phyloP scores from a whole-genome alignment of 2,888 invertebrate genomes.

The Agriopis marginaria region DNA sequence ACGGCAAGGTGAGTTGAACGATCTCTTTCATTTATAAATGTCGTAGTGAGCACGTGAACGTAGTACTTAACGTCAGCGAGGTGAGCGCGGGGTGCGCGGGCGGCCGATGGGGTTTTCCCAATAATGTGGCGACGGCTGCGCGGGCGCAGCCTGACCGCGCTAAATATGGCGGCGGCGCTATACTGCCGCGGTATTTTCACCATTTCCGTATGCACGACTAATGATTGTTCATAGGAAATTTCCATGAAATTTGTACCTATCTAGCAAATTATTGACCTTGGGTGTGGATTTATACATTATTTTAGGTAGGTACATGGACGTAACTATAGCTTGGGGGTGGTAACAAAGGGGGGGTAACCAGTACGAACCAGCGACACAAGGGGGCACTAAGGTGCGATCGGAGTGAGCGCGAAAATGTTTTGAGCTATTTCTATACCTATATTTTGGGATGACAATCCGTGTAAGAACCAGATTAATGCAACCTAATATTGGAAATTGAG shows the following conservation, averaged over 20 bases:
- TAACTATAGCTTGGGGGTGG: no score
- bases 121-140: slow-evolving; percentile 68
- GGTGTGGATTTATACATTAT: background rate
- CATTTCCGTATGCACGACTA: slow-evolving; percentile 60
- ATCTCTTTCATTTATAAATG: slow-evolving; percentile 24
- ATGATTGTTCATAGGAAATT: slow-evolving; percentile 24
- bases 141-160: slow-evolving; percentile 63
- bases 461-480: no score
- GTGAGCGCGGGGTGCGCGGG: slow-evolving; percentile 44
- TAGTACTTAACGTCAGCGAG: slow-evolving; percentile 38
- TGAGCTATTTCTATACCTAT: no score
- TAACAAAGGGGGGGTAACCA: no score
- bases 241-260: slow-evolving; percentile 17
- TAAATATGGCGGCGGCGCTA: slow-evolving; percentile 65
- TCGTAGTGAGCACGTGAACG: slow-evolving; percentile 37
- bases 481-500: no score
- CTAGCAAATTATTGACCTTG: background rate
- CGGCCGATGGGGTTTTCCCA: slow-evolving; percentile 81
- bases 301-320: background rate
- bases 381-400: no score
- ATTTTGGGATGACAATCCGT: no score
- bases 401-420: background rate
- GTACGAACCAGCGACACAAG: no score
- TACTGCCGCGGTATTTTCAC: slow-evolving; percentile 58
- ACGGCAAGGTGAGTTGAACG: slow-evolving; percentile 23